phyloP scores from a whole-genome alignment of 2,113 vertebrate genomes.

The Pterocles burchelli region DNA sequence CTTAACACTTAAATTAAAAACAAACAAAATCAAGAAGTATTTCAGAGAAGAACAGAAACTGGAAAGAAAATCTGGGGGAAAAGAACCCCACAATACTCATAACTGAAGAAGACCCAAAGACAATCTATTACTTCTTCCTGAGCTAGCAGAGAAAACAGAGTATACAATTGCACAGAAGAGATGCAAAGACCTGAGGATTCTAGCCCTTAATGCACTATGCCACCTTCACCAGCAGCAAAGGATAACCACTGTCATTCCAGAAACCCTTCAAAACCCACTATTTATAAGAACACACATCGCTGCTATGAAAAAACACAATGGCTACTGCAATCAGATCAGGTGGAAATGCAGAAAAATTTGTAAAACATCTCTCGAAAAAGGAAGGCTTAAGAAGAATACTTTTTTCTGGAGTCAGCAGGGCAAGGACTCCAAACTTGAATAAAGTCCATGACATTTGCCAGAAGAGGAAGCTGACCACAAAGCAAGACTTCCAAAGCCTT shows the following conservation, averaged over 20 bases:
- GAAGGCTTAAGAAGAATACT: neutral
- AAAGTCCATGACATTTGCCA: neutral
- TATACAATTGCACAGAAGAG: neutral
- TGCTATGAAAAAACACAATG: neutral
- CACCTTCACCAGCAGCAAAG: neutral
- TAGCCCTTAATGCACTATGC: neutral
- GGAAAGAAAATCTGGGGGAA: neutral
- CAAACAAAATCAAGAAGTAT: neutral
- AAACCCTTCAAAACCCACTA: neutral
- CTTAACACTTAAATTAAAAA: neutral
- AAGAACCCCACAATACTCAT: neutral
- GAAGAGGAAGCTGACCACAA: neutral
- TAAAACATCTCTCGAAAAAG: neutral
- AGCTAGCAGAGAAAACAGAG: neutral
- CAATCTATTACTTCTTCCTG: neutral
- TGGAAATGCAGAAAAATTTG: neutral
- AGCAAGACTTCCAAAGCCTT: neutral
- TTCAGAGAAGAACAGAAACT: neutral
- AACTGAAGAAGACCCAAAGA: neutral
- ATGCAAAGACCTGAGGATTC: neutral
- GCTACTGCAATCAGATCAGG: neutral
- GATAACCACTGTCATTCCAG: neutral
- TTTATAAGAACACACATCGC: neutral
- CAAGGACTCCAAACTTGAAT: neutral
- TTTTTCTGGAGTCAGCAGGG: neutral